These are phyloP conservation scores for Athene noctua DNA, from an alignment of 2,113 vertebrate genomes.

Conservation along the genomic window DNA sequence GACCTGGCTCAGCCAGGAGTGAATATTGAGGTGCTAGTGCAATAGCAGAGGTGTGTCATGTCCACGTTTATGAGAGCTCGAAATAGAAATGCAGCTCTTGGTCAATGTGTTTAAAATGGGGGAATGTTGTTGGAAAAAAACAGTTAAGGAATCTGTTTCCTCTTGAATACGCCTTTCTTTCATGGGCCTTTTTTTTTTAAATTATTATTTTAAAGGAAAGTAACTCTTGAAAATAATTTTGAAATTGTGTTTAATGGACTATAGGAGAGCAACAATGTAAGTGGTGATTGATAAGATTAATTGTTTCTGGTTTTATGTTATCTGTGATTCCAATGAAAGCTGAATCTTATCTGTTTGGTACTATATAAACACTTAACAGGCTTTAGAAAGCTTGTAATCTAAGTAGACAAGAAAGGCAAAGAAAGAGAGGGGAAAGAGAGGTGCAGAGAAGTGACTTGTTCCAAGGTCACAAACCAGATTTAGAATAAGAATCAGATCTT, in stretches of 20 bases:
- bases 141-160: background rate
- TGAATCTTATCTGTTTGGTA: background rate
- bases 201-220: background rate
- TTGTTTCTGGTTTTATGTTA: background rate
- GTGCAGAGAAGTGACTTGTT: background rate
- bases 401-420: background rate
- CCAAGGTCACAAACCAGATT: background rate
- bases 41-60: fast-evolving
- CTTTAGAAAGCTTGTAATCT: background rate
- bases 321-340: background rate
- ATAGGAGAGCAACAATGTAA: background rate
- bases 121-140: fast-evolving
- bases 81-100: background rate
- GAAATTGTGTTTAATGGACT: background rate
- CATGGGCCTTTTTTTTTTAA: fast-evolving
- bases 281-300: background rate
- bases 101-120: background rate
- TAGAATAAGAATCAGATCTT: background rate
- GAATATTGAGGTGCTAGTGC: fast-evolving
- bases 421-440: background rate
- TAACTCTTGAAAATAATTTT: background rate
- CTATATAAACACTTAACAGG: background rate
- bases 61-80: fast-evolving
- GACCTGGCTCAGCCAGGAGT: background rate
- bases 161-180: background rate